Conservation (phyloP, 2,888 invertebrate species). For the Lottia scabra region DNA sequence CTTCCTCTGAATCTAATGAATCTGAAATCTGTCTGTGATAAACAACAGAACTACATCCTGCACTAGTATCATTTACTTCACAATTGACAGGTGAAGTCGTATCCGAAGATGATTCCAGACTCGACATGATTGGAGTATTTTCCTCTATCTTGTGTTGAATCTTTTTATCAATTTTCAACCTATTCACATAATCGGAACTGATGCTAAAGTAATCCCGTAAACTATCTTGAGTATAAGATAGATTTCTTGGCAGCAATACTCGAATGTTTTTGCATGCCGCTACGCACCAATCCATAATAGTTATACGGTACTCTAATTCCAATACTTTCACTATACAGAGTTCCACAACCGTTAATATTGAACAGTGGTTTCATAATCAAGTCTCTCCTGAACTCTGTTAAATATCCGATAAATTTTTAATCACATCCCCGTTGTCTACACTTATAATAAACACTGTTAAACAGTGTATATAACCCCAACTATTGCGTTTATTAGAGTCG, state of each 20-base stretch:
- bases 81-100: neutral
- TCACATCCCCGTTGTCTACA: no score
- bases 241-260: constrained; percentile 51
- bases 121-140: constrained; percentile 14
- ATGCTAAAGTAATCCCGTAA: constrained; percentile 53
- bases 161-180: constrained; percentile 26
- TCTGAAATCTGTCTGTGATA: constrained; percentile 13
- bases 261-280: constrained; percentile 8
- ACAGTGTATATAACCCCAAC: no score
- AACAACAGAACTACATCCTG: neutral
- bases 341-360: no score
- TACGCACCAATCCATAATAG: neutral
- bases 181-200: constrained; percentile 47
- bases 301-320: no score
- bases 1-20: constrained; percentile 45
- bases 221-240: constrained; percentile 58
- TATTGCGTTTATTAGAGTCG: no score
- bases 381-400: no score
- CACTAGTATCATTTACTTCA: neutral
- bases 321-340: no score
- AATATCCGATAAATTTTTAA: no score
- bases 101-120: neutral
- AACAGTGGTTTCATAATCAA: no score
- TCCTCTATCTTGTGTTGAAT: neutral
- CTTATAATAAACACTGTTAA: no score